phyloP scores from a whole-genome alignment of 2,113 vertebrate genomes.

The Grammomys dolichurus region DNA sequence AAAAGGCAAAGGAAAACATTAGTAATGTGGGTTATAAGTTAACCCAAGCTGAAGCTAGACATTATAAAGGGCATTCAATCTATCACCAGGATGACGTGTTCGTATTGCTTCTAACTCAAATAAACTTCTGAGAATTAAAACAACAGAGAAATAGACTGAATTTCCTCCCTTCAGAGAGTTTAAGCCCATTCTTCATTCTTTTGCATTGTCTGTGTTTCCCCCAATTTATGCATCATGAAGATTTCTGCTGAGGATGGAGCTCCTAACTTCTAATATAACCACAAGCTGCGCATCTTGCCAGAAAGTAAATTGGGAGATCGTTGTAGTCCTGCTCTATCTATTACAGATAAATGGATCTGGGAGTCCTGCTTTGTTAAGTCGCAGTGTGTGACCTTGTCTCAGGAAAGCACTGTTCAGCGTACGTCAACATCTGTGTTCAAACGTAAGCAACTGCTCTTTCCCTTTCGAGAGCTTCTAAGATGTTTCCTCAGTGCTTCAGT shows the following conservation, averaged over 20 bases:
- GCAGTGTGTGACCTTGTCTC: neutral
- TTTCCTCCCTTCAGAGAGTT: constrained; percentile 2
- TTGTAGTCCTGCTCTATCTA: neutral
- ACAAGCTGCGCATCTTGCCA: neutral
- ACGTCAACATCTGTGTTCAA: neutral
- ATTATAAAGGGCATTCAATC: constrained; percentile 9
- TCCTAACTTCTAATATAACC: neutral
- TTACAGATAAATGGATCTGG: neutral
- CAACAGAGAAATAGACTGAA: constrained; percentile 35
- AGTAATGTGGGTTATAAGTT: constrained; percentile 30
- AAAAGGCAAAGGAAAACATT: constrained; percentile 48
- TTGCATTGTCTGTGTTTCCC: neutral
- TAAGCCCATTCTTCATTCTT: neutral
- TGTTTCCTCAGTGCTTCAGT: neutral
- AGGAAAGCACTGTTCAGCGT: neutral
- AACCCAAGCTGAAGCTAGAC: constrained; percentile 7
- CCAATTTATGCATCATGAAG: neutral
- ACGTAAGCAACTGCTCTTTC: neutral
- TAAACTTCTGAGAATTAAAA: constrained; percentile 17
- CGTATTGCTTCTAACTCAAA: constrained; percentile 62
- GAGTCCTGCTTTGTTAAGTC: constrained; percentile 20
- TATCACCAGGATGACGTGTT: constrained; percentile 43
- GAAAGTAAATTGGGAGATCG: constrained; percentile 16
- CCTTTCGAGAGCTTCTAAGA: constrained; percentile 17
- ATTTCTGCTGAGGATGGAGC: neutral